Evolutionary conservation across 2,888 invertebrate genomes (phyloP).

Genomic region (Cyclophora albipunctata): DNA sequence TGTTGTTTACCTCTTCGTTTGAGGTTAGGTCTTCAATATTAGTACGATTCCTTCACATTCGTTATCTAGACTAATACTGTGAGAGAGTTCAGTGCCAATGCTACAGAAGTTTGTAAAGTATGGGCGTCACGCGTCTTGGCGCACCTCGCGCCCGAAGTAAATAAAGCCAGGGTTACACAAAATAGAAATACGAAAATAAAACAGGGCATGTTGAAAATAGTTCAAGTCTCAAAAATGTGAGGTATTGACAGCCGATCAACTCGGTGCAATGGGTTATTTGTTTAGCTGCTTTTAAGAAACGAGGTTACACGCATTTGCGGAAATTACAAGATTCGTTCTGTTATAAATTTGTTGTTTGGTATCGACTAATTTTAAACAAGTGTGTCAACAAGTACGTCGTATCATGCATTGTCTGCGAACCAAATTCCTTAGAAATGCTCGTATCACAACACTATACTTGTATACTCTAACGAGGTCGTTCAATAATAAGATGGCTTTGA

Average conservation of each 20-base stretch:
- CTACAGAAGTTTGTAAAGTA: slow-evolving; percentile 52
- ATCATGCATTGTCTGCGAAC: no score
- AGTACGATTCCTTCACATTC: slow-evolving; percentile 46
- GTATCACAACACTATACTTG: no score
- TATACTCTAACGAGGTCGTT: neutral
- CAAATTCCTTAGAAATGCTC: no score
- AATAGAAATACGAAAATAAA: slow-evolving; percentile 57
- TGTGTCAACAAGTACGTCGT: no score
- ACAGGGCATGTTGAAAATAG: slow-evolving; percentile 40
- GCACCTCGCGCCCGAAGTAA: slow-evolving; percentile 57
- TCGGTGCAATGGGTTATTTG: slow-evolving; percentile 1
- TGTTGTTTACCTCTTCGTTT: no score
- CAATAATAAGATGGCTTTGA: no score
- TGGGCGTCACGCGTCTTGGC: slow-evolving; percentile 69
- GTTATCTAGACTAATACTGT: slow-evolving; percentile 66
- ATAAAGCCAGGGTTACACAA: slow-evolving; percentile 60
- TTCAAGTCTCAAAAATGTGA: slow-evolving; percentile 25
- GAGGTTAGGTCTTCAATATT: slow-evolving; percentile 7
- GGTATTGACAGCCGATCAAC: slow-evolving; percentile 28
- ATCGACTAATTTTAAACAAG: no score
- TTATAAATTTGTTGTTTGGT: no score
- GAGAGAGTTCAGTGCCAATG: slow-evolving; percentile 69
- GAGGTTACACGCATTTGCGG: slow-evolving; percentile 3
- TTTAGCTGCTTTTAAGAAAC: neutral
- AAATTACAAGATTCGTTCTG: no score